These are phyloP conservation scores for Triplophysa siluroides DNA, from an alignment of 2,113 vertebrate species.

Conservation along the genomic window DNA sequence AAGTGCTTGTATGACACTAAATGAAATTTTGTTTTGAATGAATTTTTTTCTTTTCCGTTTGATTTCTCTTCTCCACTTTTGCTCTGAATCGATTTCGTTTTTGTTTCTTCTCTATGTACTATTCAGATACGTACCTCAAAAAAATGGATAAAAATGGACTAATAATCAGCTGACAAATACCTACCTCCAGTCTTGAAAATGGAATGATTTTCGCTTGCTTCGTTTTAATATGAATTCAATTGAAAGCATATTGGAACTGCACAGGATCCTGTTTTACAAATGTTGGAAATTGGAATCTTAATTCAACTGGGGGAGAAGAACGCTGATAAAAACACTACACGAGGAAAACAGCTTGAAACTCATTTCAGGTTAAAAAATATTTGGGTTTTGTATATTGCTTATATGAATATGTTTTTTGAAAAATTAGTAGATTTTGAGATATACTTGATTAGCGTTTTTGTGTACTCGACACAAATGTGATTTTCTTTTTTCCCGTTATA, in stretches of 20 bases:
- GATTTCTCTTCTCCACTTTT: slow-evolving; percentile 54
- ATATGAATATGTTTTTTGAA: slow-evolving; percentile 79
- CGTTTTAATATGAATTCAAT: slow-evolving; percentile 74
- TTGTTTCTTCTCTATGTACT: slow-evolving; percentile 71
- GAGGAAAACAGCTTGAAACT: slow-evolving; percentile 81
- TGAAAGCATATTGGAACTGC: slow-evolving; percentile 78
- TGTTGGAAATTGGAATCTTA: slow-evolving; percentile 75
- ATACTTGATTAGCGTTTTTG: slow-evolving; percentile 83
- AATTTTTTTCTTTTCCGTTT: slow-evolving; percentile 50
- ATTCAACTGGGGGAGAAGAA: slow-evolving; percentile 69
- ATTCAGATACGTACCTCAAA: slow-evolving; percentile 90
- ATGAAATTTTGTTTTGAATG: slow-evolving; percentile 75
- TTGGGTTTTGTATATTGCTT: slow-evolving; percentile 90
- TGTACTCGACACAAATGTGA: slow-evolving; percentile 94
- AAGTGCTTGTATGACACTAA: slow-evolving; percentile 80
- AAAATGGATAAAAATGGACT: slow-evolving; percentile 79
- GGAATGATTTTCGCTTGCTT: slow-evolving; percentile 74
- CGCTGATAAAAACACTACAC: slow-evolving; percentile 70
- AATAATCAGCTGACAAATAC: slow-evolving; percentile 83
- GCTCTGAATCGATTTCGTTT: slow-evolving; percentile 46
- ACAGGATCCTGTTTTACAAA: slow-evolving; percentile 77
- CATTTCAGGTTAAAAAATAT: slow-evolving; percentile 84
- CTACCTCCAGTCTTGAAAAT: slow-evolving; percentile 92
- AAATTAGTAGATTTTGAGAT: slow-evolving; percentile 86
- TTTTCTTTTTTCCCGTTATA: slow-evolving; percentile 78